Base-by-base conservation (phyloP, 2,888 invertebrate species). In the Drosophila niveifrons region DNA sequence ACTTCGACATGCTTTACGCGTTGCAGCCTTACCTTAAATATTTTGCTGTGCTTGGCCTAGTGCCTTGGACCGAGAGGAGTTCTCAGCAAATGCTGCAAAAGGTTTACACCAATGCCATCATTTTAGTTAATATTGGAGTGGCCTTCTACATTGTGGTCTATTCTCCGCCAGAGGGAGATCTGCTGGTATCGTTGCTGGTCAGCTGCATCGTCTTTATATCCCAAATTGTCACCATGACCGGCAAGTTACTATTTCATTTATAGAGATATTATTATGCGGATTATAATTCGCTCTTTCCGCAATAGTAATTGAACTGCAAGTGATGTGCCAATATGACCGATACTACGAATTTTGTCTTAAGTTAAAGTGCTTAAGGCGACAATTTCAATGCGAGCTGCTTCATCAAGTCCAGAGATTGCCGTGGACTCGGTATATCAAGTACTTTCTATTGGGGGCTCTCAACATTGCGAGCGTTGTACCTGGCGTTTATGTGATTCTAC, bases 1-100 rank as follows among this genome's bases (percentile, higher is more conserved):
- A n/a, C 3, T 9, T 15, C 3, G 23, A 39, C 59, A 90, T 90
- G 90, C 58, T 86, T 13, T 76, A 78, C 65, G 59, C 59, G 31
- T 63, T 84, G 56, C 82, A 88, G 18, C 59, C 76, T 17, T 72
- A 74, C 47, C 68, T 90, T 0, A 90, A 81, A 51, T 90, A 75
- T 61, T 80, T 82, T 15, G 88, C 81, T 18, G 8, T 90, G 0
- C 10, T 89, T 63, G 90, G 91, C 11, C 66, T 91, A 3, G 83
- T 88, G 47, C 91, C 90, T 29, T 90, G 75, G 72, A 34, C 64
- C 13, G 73, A 79, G 13, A 68, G 62, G 15, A 48, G 44, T 2
- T 8, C 17, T 1, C 23, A 36, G 2, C 75, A 76, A 51, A 13
- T 23, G 2, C 10, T 80, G 13, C 91, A 89, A 62, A 77, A 68